phyloP scores from a whole-genome alignment of 2,797 vertebrate species.

The Austrolebias charrua region DNA sequence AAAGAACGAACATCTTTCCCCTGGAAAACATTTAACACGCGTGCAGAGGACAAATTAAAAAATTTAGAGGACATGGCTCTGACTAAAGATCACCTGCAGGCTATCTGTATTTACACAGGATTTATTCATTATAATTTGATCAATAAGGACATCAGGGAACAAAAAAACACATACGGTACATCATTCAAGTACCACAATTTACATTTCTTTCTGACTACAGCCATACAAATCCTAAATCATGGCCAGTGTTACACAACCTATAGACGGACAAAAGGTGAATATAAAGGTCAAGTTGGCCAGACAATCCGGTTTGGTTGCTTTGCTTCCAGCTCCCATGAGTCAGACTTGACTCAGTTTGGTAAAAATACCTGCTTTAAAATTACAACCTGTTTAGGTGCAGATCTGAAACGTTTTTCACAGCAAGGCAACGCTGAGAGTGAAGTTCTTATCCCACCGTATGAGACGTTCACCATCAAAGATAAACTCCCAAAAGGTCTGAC shows the following conservation, averaged over 20 bases:
- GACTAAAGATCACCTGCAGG: conserved; percentile 8
- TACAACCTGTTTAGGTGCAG: conserved; percentile 29
- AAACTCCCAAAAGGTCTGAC: fast-evolving
- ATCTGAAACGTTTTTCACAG: fast-evolving
- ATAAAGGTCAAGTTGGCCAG: neutral
- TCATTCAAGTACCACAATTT: conserved; percentile 34
- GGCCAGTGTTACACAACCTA: conserved; percentile 25
- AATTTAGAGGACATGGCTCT: neutral
- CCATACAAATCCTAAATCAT: conserved; percentile 33
- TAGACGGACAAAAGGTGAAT: fast-evolving
- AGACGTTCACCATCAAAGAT: conserved; percentile 19
- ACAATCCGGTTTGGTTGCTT: conserved; percentile 35
- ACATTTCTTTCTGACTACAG: conserved; percentile 38
- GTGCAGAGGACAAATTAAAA: neutral
- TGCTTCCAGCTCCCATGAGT: conserved; percentile 6
- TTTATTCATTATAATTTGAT: neutral
- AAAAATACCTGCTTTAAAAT: conserved; percentile 25
- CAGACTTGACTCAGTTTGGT: neutral
- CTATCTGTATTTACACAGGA: conserved; percentile 34
- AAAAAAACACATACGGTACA: fast-evolving
- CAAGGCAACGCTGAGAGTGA: neutral
- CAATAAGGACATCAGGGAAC: neutral
- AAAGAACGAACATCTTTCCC: no score
- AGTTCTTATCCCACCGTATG: conserved; percentile 55
- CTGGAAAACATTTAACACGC: fast-evolving